Conservation (phyloP, 2,888 invertebrate species). For the Drosophila paracracens region DNA sequence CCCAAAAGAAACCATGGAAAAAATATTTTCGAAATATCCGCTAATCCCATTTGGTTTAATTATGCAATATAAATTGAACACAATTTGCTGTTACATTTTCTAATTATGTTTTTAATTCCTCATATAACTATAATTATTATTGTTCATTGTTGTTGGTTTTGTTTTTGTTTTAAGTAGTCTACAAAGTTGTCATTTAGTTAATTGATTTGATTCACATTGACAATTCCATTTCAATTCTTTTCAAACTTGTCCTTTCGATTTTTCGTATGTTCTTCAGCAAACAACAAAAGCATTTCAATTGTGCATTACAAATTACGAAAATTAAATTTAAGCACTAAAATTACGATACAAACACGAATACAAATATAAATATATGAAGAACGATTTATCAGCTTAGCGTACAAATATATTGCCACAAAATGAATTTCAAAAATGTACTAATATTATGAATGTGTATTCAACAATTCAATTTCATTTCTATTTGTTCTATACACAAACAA, state of each 20-base stretch:
- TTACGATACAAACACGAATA: slow-evolving; percentile 47
- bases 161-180: slow-evolving; percentile 54
- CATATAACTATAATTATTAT: slow-evolving; percentile 69
- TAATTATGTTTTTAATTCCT: slow-evolving; percentile 52
- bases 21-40: slow-evolving; percentile 10
- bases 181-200: slow-evolving; percentile 63
- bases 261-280: slow-evolving; percentile 55
- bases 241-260: slow-evolving; percentile 25
- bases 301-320: slow-evolving; percentile 43
- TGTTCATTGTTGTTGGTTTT: slow-evolving; percentile 66
- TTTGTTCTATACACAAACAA: slow-evolving; percentile 16
- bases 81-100: slow-evolving; percentile 49
- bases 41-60: slow-evolving; percentile 37
- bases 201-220: slow-evolving; percentile 37
- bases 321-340: slow-evolving; percentile 50
- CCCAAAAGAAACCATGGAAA: not conserved
- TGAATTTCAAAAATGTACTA: slow-evolving; percentile 25
- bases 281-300: slow-evolving; percentile 67
- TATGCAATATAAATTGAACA: slow-evolving; percentile 34
- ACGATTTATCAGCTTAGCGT: slow-evolving; percentile 42
- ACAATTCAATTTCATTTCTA: slow-evolving; percentile 37
- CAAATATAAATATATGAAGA: slow-evolving; percentile 36
- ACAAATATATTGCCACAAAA: slow-evolving; percentile 59
- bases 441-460: slow-evolving; percentile 38
- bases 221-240: slow-evolving; percentile 25